Evolutionary conservation across 53 echinoderm and acorn worm species (phyloP).

Genomic region (Hippasteria phrygiana): DNA sequence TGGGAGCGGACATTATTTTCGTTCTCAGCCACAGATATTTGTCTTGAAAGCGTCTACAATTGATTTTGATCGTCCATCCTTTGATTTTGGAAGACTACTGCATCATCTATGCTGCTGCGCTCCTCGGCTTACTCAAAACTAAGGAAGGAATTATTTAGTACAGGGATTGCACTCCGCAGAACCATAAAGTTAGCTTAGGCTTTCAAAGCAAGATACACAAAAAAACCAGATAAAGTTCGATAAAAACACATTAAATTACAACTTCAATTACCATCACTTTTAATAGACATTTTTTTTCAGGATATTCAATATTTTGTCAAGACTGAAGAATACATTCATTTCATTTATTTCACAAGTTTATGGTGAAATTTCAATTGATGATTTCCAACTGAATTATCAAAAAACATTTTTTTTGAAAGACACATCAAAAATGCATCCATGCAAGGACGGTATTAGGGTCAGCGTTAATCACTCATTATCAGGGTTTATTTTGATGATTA

Average conservation of each 20-base stretch:
- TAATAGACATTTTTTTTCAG: no score
- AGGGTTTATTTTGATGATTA: not conserved
- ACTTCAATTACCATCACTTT: no score
- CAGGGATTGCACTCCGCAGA: slow-evolving; percentile 6
- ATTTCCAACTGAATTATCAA: not conserved
- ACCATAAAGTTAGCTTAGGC: not conserved
- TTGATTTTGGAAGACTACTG: not conserved
- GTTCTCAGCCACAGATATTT: slow-evolving; percentile 31
- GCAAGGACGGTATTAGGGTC: not conserved
- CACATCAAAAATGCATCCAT: slow-evolving; percentile 22
- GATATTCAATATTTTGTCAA: no score
- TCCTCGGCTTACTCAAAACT: not conserved
- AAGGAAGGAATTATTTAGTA: slow-evolving; percentile 43
- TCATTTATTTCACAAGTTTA: no score
- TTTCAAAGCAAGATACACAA: not conserved
- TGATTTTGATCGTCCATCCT: not conserved
- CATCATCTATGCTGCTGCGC: not conserved
- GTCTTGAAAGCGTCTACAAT: not conserved
- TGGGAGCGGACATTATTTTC: no score
- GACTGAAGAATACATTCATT: no score
- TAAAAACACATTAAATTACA: no score
- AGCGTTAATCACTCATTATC: not conserved
- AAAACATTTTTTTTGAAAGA: not conserved
- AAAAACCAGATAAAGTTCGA: no score
- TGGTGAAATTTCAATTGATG: no score